Evolutionary conservation across 1,140 invertebrate genomes (phyloP), one percentile per base, ranked within the genome.

Genomic region (Bombus pyrosoma): DNA sequence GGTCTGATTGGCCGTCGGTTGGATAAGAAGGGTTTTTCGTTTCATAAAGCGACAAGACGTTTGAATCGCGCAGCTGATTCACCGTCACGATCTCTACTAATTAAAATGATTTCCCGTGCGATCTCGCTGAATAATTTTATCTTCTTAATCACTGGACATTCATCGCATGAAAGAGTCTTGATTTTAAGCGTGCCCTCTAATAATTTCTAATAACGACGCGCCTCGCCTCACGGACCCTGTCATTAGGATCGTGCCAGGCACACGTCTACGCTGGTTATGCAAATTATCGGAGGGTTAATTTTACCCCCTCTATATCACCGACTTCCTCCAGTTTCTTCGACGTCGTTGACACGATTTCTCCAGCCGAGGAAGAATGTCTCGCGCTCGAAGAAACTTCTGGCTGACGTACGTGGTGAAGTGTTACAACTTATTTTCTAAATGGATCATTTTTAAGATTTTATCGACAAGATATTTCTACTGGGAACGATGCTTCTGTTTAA

Each of bases 131-230:
- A 92, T 93, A 93, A 95, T 94, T 93, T 94, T 87, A 91, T 93
- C 92, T 91, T 93, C 93, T 94, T 94, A 94, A 95, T 95, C 93
- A 95, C 94, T 93, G 91, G 91, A 93, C 90, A 95, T 95, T 95
- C 94, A 95, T 93, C 92, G 91, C 88, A 92, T 95, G 94, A 95
- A 95, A 95, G 94, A 94, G 93, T 93, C 93, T 93, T 95, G 94
- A 95, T 95, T 95, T 94, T 94, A 94, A 94, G 93, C 93, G 93
- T 88, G 88, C 91, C 89, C 93, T 94, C 91, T 94, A 94, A 94
- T 94, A 94, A 94, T 94, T 94, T 94, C 92, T 94, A 94, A 94
- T 94, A 94, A 93, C 91, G 91, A 92, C 86, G 91, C 88, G 91
- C 87, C 91, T 57, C 34, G 59, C 4, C 90, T 83, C 86, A 85